These are phyloP conservation scores for Marasmarcha lunaedactyla DNA, from an alignment of 2,888 invertebrate species.

Conservation along the genomic window DNA sequence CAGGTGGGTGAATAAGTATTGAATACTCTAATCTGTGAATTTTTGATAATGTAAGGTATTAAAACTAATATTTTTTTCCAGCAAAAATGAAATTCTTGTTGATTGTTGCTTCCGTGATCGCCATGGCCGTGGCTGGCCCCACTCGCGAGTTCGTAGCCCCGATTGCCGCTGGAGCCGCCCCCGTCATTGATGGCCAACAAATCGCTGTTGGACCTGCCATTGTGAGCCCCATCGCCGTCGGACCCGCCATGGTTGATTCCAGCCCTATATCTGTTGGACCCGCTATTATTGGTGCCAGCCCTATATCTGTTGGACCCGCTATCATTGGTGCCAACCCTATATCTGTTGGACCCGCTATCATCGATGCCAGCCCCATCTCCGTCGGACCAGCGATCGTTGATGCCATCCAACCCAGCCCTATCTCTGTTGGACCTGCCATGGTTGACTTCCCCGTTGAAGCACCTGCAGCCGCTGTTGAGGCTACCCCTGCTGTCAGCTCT, in stretches of 20 bases:
- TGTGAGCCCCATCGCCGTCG: constrained; percentile 3
- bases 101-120: constrained; percentile 15
- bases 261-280: constrained; percentile 2
- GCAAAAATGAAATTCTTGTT: constrained; percentile 1
- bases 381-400: constrained; percentile 5
- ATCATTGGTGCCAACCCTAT: constrained; percentile 6
- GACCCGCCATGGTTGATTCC: constrained; percentile 6
- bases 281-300: constrained; percentile 4
- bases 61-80: too few species aligned
- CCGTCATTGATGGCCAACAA: constrained; percentile 5
- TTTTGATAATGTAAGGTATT: too few species aligned
- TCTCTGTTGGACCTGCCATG: constrained; percentile 7
- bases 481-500: constrained; percentile 4
- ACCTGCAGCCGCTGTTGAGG: constrained; percentile 5
- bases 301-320: constrained; percentile 7
- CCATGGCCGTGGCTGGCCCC: constrained; percentile 12
- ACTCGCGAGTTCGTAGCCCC: constrained; percentile 6
- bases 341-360: constrained; percentile 8
- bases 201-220: constrained; percentile 10
- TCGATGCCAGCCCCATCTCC: constrained; percentile 3
- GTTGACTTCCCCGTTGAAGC: constrained; percentile 6
- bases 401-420: constrained; percentile 5
- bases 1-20: too few species aligned
- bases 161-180: neutral
- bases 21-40: too few species aligned